A percentile compares a stretch with the other conserved stretches of the same genome.
Conservation (phyloP, 1,140 invertebrate genomes). For the Penaeus indicus region DNA sequence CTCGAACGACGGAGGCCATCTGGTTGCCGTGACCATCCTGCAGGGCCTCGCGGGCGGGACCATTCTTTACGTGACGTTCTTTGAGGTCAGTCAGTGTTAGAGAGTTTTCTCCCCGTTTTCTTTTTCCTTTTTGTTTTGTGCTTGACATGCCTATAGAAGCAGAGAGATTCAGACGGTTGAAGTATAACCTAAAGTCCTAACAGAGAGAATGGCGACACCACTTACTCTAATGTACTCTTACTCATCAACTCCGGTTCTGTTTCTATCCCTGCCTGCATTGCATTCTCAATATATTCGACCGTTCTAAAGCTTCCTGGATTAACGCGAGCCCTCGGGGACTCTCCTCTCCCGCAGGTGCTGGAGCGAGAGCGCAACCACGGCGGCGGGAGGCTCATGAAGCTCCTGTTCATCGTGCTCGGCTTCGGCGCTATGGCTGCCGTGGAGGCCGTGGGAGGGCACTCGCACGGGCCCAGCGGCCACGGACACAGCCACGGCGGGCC, state of each 20-base stretch:
- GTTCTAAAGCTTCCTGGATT: not conserved
- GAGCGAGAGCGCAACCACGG: constrained; percentile 77
- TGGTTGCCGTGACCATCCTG: constrained; percentile 70
- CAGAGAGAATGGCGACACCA: too few species aligned
- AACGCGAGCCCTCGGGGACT: not conserved
- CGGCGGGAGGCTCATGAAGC: constrained; percentile 77
- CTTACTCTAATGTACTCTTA: too few species aligned
- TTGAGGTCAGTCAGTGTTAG: constrained; percentile 72
- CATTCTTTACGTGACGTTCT: constrained; percentile 78
- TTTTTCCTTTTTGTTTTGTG: not conserved
- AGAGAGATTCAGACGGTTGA: too few species aligned
- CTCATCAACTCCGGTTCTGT: too few species aligned
- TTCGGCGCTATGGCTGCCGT: constrained; percentile 67
- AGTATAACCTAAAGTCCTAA: too few species aligned
- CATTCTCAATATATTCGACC: not conserved
- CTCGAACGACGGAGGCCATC: constrained; percentile 61
- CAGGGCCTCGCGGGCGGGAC: constrained; percentile 75
- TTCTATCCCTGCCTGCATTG: not conserved
- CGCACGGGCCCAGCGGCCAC: constrained; percentile 46
- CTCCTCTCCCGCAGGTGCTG: constrained; percentile 69
- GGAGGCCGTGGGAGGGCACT: constrained; percentile 61
- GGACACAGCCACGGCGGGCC: not conserved
- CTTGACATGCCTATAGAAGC: not conserved
- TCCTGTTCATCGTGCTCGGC: constrained; percentile 76
- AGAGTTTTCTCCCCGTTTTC: too few species aligned